Evolutionary conservation across 2,888 invertebrate genomes (phyloP).

Genomic region (Chesias legatella): DNA sequence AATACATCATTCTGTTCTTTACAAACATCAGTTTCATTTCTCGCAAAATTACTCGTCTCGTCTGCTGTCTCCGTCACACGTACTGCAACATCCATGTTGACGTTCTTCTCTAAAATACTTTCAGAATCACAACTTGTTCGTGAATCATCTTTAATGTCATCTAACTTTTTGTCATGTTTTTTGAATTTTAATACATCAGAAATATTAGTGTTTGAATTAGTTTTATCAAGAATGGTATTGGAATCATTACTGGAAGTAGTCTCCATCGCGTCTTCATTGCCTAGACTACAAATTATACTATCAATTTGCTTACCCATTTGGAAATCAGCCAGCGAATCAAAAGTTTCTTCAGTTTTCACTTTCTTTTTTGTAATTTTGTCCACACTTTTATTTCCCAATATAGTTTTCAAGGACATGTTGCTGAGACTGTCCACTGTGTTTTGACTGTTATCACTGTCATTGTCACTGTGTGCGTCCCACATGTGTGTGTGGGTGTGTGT

Average conservation of each 20-base stretch:
- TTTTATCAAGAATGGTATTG: slow-evolving; percentile 16
- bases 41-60: no score
- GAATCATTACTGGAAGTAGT: slow-evolving; percentile 17
- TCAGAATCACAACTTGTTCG: slow-evolving; percentile 5
- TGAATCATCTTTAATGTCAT: neutral
- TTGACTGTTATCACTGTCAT: slow-evolving; percentile 16
- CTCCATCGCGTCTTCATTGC: slow-evolving; percentile 16
- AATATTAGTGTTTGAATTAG: slow-evolving; percentile 2
- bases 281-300: slow-evolving; percentile 45
- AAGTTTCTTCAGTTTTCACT: slow-evolving; percentile 32
- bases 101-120: neutral
- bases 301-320: slow-evolving; percentile 15
- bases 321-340: slow-evolving; percentile 25
- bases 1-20: no score
- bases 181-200: neutral
- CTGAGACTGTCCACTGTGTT: slow-evolving; percentile 39
- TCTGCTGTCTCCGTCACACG: no score
- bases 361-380: slow-evolving; percentile 53
- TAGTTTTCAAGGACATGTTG: slow-evolving; percentile 45
- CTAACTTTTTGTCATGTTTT: neutral
- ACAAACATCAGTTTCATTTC: no score
- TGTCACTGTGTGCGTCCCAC: slow-evolving; percentile 53
- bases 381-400: slow-evolving; percentile 50
- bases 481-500: slow-evolving; percentile 40
- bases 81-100: slow-evolving; percentile 1